Conservation (phyloP, 2,797 vertebrate species). For the Todus mexicanus region DNA sequence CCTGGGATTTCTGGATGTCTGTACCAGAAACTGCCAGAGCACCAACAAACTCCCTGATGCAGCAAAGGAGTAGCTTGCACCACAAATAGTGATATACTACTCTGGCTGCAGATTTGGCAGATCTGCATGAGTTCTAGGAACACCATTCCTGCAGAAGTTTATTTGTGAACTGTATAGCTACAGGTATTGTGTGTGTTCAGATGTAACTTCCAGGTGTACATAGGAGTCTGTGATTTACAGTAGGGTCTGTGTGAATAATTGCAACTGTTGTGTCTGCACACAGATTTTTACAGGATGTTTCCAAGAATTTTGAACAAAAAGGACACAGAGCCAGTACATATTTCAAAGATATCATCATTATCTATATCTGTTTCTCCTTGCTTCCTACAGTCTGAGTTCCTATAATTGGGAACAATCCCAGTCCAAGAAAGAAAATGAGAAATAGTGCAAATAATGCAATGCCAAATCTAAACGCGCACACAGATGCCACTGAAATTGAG, state of each 20-base stretch:
- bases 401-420: not conserved
- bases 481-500: constrained; percentile 44
- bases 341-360: constrained; percentile 14
- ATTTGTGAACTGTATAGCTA: not conserved
- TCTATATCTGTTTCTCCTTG: not conserved
- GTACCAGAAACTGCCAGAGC: not conserved
- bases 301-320: constrained; percentile 22
- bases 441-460: constrained; percentile 33
- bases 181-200: not conserved
- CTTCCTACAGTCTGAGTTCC: not conserved
- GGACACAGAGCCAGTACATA: not conserved
- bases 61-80: not conserved
- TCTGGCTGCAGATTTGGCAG: not conserved
- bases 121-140: not conserved
- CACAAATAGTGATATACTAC: not conserved
- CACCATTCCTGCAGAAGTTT: not conserved
- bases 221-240: not conserved
- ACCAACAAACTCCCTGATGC: not conserved
- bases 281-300: constrained; percentile 26
- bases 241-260: not conserved
- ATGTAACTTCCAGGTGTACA: not conserved
- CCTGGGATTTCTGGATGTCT: not conserved
- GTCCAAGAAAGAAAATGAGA: not conserved
- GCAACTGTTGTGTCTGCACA: not conserved
- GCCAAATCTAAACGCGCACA: constrained; percentile 30